Conservation (phyloP, 2,113 vertebrate species). For the Clarias macrocephalus region DNA sequence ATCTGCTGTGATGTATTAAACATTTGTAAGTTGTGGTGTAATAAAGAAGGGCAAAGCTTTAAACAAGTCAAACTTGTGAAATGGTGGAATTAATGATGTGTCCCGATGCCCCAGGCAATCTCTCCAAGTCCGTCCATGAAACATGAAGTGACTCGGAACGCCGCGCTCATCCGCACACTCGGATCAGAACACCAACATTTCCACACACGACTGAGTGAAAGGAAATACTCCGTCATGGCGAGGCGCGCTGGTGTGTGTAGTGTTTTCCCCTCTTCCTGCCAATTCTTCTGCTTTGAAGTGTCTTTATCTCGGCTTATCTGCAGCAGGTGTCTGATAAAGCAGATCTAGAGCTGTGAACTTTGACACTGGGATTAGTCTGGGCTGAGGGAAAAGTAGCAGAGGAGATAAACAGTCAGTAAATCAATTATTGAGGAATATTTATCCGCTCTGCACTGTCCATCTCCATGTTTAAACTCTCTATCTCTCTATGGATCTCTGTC, state of each 20-base stretch:
- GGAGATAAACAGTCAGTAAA: neutral
- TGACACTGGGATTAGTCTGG: conserved; percentile 16
- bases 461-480: conserved; percentile 11
- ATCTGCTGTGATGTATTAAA: neutral
- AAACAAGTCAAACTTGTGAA: conserved; percentile 36
- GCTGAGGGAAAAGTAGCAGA: conserved; percentile 32
- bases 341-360: conserved; percentile 46
- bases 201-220: neutral
- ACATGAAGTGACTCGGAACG: neutral
- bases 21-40: neutral
- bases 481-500: neutral
- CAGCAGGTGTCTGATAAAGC: conserved; percentile 25
- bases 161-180: neutral
- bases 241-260: neutral
- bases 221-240: neutral
- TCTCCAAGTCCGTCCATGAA: neutral
- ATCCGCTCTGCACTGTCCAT: neutral
- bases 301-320: conserved; percentile 42
- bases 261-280: neutral
- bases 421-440: neutral
- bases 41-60: conserved; percentile 1
- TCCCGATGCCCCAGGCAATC: neutral
- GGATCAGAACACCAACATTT: neutral
- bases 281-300: conserved; percentile 17
- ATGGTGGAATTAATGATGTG: conserved; percentile 64